Base-by-base conservation (phyloP, 2,888 invertebrate species). In the Ophioninae sp. region DNA sequence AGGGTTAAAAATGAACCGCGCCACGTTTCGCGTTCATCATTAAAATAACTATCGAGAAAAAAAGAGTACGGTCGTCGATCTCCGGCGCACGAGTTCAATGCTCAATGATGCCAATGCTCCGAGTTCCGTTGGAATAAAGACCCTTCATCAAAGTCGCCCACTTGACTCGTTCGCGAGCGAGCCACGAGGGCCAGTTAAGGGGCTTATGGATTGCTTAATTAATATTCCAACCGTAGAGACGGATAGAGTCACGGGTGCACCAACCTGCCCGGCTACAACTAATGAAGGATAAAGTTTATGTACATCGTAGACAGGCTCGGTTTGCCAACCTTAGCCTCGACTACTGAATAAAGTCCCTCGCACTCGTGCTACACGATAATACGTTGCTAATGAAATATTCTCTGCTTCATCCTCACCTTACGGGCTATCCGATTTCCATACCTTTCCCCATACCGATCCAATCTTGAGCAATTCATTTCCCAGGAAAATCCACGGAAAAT, bases 231-330 rank as follows among this genome's bases (percentile, higher is more conserved):
- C 67, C 68, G 23, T 59, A 68, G 23, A 41, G 59, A 59, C 23
- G 37, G 59, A 67, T 41, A 63, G n/a, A 76, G 13, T 59, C 44
- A 39, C 44, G 65, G 41, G 65, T 68, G 59, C 76, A 67, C 76
- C 41, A 20, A 9, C 22, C 39, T 68, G 59, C 37, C 41, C 39
- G 30, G 56, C 59, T 30, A 68, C 68, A 68, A 68, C 68, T 68
- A 61, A 76, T 76, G 76, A 59, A 76, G 59, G 68, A 44, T 76
- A 68, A 76, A 76, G 59, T 76, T 76, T 76, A 44, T n/a, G n/a
- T 61, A 68, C 23, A 79, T 59, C n/a, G 37, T 17, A 64, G 22
- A 72, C 41, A 61, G 30, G 51, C 71, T 58, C 51, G 37, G n/a
- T 71, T 10, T n/a, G 51, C 51, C 13, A 51, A 51, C 51, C 0